Percentiles rank a stretch among this genome's conserved stretches.
phyloP scores from a whole-genome alignment of 2,888 invertebrate genomes.

The Latheticus oryzae region DNA sequence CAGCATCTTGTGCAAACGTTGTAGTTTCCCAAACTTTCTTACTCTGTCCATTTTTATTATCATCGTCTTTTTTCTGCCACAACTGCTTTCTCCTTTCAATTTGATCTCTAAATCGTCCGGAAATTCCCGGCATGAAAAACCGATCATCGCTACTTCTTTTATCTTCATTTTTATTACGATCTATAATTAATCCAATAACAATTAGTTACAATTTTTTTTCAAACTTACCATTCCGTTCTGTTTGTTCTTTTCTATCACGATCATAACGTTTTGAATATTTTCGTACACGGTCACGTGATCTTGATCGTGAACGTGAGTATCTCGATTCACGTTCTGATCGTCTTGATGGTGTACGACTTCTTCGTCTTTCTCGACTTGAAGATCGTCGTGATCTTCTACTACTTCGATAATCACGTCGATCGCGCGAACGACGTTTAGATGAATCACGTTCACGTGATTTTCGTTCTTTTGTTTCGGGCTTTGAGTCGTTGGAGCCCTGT shows the following conservation, averaged over 20 bases:
- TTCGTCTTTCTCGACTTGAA: constrained; percentile 40
- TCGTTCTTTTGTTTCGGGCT: constrained; percentile 35
- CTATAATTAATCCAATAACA: too few species aligned
- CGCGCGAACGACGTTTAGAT: constrained; percentile 6
- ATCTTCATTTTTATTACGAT: too few species aligned
- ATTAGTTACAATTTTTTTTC: too few species aligned
- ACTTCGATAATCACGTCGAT: constrained; percentile 6
- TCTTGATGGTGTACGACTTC: constrained; percentile 59
- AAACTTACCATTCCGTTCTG: constrained; percentile 66
- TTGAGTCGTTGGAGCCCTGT: constrained; percentile 60
- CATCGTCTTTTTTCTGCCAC: constrained; percentile 82
- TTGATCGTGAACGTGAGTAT: constrained; percentile 55
- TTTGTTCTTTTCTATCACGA: constrained; percentile 62
- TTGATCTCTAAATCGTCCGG: constrained; percentile 85
- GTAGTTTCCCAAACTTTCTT: constrained; percentile 80
- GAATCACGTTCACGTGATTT: constrained; percentile 16
- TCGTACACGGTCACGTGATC: constrained; percentile 55
- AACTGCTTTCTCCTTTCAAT: constrained; percentile 92
- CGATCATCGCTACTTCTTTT: constrained; percentile 43
- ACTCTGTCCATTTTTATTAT: constrained; percentile 50
- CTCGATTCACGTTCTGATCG: constrained; percentile 58
- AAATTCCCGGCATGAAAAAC: constrained; percentile 63
- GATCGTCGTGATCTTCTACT: constrained; percentile 20
- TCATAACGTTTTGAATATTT: constrained; percentile 56
- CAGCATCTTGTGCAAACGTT: constrained; percentile 89